These are phyloP conservation scores for Hoplodrina ambigua DNA, from an alignment of 2,888 invertebrate genomes.

Conservation along the genomic window DNA sequence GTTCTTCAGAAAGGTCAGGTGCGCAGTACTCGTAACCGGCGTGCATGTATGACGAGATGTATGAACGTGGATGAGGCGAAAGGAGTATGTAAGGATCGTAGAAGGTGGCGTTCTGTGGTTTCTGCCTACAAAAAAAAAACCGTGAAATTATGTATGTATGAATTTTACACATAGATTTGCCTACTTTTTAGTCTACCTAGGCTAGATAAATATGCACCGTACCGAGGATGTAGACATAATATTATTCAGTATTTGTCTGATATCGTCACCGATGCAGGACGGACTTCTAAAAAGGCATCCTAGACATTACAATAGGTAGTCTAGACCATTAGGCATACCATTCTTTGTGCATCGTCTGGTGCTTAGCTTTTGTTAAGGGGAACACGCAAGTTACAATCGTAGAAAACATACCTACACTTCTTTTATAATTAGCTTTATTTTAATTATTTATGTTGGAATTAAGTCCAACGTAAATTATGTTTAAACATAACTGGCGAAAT, in stretches of 20 bases:
- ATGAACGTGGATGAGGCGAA: no score
- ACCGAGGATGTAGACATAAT: conserved; percentile 13
- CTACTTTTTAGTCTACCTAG: conserved; percentile 3
- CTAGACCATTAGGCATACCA: conserved; percentile 75
- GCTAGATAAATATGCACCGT: conserved; percentile 36
- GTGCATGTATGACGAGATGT: no score
- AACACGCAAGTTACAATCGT: conserved; percentile 20
- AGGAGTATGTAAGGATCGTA: no score
- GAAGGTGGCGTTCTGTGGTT: no score
- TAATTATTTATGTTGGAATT: no score
- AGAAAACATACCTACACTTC: background rate
- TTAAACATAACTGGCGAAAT: no score
- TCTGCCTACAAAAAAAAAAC: no score
- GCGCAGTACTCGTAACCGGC: no score
- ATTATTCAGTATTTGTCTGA: conserved; percentile 54
- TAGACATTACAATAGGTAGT: conserved; percentile 70
- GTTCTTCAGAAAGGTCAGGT: no score
- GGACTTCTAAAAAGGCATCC: conserved; percentile 75
- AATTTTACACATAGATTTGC: background rate
- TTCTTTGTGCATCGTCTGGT: conserved; percentile 71
- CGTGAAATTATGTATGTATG: no score
- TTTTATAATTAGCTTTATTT: no score
- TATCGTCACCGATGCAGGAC: conserved; percentile 61
- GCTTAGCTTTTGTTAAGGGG: conserved; percentile 76
- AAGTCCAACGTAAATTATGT: no score